Conservation (phyloP, 2,113 vertebrate genomes). For the Maccullochella peelii region DNA sequence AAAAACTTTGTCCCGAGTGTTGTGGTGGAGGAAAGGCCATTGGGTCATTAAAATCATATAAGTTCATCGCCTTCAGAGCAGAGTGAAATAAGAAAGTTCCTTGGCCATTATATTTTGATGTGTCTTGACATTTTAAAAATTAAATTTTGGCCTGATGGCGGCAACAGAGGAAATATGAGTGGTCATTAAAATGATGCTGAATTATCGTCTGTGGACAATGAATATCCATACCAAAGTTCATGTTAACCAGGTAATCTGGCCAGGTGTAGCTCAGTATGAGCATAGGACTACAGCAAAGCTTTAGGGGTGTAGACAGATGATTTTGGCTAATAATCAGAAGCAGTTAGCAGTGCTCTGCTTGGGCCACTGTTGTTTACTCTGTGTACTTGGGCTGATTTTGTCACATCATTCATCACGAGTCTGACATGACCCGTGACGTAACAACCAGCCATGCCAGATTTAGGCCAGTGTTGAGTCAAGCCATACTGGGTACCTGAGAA, state of each 20-base stretch:
- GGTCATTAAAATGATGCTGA: neutral
- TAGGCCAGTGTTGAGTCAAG: neutral
- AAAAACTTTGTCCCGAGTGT: neutral
- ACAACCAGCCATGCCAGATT: neutral
- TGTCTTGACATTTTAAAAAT: slow-evolving; percentile 3
- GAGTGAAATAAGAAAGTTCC: neutral
- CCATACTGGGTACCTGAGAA: neutral
- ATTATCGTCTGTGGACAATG: neutral
- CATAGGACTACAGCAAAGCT: neutral
- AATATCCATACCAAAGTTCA: neutral
- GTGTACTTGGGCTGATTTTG: neutral
- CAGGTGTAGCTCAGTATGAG: neutral
- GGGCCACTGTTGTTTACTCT: neutral
- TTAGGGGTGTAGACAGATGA: neutral
- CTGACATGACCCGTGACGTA: neutral
- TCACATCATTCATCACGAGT: neutral
- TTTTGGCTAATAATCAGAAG: neutral
- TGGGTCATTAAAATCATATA: neutral
- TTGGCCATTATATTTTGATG: neutral
- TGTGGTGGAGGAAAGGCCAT: neutral
- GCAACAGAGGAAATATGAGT: neutral
- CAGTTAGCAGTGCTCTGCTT: neutral
- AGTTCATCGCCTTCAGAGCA: neutral
- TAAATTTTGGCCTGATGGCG: neutral
- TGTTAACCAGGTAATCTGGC: neutral